Evolutionary conservation across 2,888 invertebrate genomes (phyloP), one percentile per base, ranked within the genome.

Genomic region (Drosophila cracens): DNA sequence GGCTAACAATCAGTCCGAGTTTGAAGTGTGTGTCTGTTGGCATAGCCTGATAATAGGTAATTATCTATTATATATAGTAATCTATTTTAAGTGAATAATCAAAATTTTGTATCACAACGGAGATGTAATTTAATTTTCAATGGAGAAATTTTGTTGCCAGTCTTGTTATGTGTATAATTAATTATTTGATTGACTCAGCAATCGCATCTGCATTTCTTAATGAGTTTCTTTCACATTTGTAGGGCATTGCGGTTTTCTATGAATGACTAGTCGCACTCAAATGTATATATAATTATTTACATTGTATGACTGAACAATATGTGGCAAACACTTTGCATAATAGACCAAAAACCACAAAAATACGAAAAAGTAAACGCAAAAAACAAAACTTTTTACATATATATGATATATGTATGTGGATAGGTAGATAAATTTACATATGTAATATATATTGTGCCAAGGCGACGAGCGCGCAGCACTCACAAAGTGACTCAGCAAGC

Each of bases 401-500:
- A 16, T 40, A 33, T n/a, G n/a, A 38, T 18, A 4, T n/a, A 16
- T 27, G 11, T 25, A 13, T 27, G 7, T 16, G 25, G 21, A 5
- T 46, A 18, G 25, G 59, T 7, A 6, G 21, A 18, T 29, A 25
- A 11, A 16, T 16, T 18, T 21, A 40, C 33, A 27, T 58, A 21
- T 49, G 18, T n/a, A 11, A n/a, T 83, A 79, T 83, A 79, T 83
- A 89, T 87, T 80, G 87, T 85, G 87, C 87, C 85, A 85, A 89
- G 87, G 85, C 85, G 77, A 76, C 67, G 54, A 40, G 33, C 63
- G 25, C 38, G 21, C 74, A 38, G 43, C 62, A 46, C 52, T 56
- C 69, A 60, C 33, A 63, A 62, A 68, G 58, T 81, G 81, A 81
- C 69, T 81, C 81, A 81, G 81, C 72, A 67, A 53, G 36, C 43